A percentile compares a stretch with the other conserved stretches of the same genome.
phyloP scores from a whole-genome alignment of 2,888 invertebrate genomes.

The Peribatodes rhomboidaria region DNA sequence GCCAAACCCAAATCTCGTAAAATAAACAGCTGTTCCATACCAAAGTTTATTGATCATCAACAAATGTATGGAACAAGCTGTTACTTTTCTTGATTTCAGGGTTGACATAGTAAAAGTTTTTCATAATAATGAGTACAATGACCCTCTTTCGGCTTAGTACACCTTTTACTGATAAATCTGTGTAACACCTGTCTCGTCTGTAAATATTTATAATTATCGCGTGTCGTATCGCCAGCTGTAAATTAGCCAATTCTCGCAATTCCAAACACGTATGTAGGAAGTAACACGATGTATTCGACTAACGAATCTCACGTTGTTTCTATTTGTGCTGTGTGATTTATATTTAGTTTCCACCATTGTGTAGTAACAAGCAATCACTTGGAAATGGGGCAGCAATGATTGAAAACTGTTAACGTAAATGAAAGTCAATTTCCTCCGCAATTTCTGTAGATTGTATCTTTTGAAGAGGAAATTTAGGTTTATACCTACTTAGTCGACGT shows the following conservation, averaged over 20 bases:
- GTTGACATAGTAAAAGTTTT: too few species aligned
- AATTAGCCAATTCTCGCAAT: conserved; percentile 12
- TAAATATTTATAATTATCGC: neutral
- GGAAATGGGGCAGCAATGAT: conserved; percentile 27
- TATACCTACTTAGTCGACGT: neutral
- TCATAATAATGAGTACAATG: too few species aligned
- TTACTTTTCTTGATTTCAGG: too few species aligned
- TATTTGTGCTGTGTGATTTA: conserved; percentile 29
- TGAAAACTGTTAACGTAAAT: conserved; percentile 27
- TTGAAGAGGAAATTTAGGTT: conserved; percentile 7
- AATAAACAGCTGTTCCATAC: too few species aligned
- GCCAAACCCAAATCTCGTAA: too few species aligned
- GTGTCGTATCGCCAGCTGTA: neutral
- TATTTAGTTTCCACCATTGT: conserved; percentile 32
- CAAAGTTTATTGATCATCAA: too few species aligned
- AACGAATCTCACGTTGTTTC: conserved; percentile 37
- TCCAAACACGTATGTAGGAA: conserved; percentile 31
- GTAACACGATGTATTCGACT: conserved; percentile 30
- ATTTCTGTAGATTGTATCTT: conserved; percentile 19
- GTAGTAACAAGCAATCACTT: conserved; percentile 22
- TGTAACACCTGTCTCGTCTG: too few species aligned
- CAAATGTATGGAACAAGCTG: too few species aligned
- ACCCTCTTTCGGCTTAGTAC: too few species aligned
- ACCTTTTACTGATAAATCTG: too few species aligned
- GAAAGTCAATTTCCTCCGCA: conserved; percentile 26